Base-by-base conservation (phyloP, 1,140 invertebrate genomes). In the Zaprionus taronus region DNA sequence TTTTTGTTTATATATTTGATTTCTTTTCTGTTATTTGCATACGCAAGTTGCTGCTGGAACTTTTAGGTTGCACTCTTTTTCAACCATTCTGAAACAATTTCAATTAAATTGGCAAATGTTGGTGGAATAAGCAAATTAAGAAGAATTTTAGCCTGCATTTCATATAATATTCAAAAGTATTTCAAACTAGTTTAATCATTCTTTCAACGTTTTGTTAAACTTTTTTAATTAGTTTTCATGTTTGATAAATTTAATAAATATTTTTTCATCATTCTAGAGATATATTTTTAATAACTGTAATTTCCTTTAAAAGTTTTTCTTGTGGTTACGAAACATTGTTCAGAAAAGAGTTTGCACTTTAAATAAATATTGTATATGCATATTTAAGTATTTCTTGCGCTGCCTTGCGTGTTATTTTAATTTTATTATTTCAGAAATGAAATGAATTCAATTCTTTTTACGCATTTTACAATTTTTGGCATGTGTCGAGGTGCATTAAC, bases 401-500 rank as follows among this genome's bases (percentile, higher is more conserved):
- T 7, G 41, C 7, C 1, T 44, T n/a, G 15, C 7, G 1, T 47
- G 41, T 47, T 4, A 9, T 17, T 9, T 47, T 17, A 17, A 44
- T 17, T 17, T 17, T 47, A 47, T 47, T 9, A 20, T 47, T 47
- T 47, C 2, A 2, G n/a, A 41, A 47, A 17, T 47, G n/a, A 17
- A 47, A 20, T n/a, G 41, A 7, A 47, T 47, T 17, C 7, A 62
- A 62, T 44, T 24, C 36, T 44, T 9, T 26, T 51, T 55, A 62
- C 24, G 22, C 57, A 58, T 55, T 41, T 60, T 63, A 56, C 15
- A 11, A 56, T 56, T 64, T 72, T 62, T 26, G 14, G 17, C 61
- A 47, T 47, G 41, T 47, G 41, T 17, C n/a, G 41, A 9, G 41
- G n/a, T n/a, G 41, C 41, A 26, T 56, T 56, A 56, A 56, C 6